Base-by-base conservation (phyloP, 1,140 invertebrate genomes). In the Aethina tumida region DNA sequence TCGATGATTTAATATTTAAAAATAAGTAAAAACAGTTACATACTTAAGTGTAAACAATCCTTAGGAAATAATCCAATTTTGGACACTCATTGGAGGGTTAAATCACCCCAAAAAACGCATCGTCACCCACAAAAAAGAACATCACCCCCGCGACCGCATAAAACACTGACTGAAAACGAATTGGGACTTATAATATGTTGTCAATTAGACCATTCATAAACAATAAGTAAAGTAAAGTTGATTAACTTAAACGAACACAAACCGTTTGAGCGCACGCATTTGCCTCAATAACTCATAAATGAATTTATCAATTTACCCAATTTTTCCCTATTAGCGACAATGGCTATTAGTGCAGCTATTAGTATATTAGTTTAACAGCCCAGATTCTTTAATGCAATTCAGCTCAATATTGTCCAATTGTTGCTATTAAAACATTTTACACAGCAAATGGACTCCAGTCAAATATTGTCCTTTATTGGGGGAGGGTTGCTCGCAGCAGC, bases 271-370 rank as follows among this genome's bases (percentile, higher is more conserved):
- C 50, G 49, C 41, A 53, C 55, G 52, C 55, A 51, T 53, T 54
- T 49, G 43, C 33, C 44, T 57, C 55, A 59, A 59, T 59, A 44
- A 47, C 45, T 54, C 46, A 48, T 59, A 60, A 62, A 52, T 60
- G 60, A 62, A 60, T 60, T 62, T 62, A 62, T 62, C 60, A 62
- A 62, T 62, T 62, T 62, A 62, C 60, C 57, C 60, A 62, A 62
- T 62, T 62, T 62, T 60, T 60, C 56, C 58, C 60, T 57, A 62
- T 62, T 62, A 62, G 57, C 54, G 50, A 58, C 56, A 60, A 59
- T 59, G 53, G 54, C 55, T 59, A 61, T 61, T 61, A 61, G 57
- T 58, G 52, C 56, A 56, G 58, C 58, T 56, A 58, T 58, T 58
- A 58, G 56, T 58, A 53, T 53, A 60, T 58, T 59, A 58, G 58